Conservation (phyloP, 2,888 invertebrate genomes). For the Thyatira batis region DNA sequence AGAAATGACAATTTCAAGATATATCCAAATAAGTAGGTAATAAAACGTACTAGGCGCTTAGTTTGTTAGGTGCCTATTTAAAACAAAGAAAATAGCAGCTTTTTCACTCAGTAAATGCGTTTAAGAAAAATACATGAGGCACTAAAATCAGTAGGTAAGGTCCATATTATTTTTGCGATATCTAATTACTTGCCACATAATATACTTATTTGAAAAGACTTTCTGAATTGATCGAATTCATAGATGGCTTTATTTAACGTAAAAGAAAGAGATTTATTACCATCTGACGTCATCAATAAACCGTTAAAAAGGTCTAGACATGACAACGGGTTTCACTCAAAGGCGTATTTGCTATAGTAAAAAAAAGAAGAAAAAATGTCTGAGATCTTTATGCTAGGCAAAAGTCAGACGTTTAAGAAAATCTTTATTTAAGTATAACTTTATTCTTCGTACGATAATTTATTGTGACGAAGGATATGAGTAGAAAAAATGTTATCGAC, state of each 20-base stretch:
- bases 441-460: neutral
- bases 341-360: neutral
- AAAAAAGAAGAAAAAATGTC: neutral
- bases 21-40: too few relatives aligned
- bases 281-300: neutral
- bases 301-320: constrained; percentile 2
- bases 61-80: too few relatives aligned
- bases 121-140: too few relatives aligned
- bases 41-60: too few relatives aligned
- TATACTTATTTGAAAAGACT: neutral
- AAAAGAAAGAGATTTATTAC: constrained; percentile 1
- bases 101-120: too few relatives aligned
- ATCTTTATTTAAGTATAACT: neutral
- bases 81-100: too few relatives aligned
- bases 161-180: too few relatives aligned
- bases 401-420: neutral
- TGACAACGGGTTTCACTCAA: neutral
- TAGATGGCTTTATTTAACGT: neutral
- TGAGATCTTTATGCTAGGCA: neutral
- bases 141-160: too few relatives aligned
- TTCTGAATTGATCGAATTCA: neutral
- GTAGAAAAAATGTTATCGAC: too few relatives aligned
- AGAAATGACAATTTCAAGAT: too few relatives aligned
- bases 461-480: neutral
- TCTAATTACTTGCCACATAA: neutral